Base-by-base conservation (phyloP, 1,140 invertebrate genomes). In the Aphis gossypii region DNA sequence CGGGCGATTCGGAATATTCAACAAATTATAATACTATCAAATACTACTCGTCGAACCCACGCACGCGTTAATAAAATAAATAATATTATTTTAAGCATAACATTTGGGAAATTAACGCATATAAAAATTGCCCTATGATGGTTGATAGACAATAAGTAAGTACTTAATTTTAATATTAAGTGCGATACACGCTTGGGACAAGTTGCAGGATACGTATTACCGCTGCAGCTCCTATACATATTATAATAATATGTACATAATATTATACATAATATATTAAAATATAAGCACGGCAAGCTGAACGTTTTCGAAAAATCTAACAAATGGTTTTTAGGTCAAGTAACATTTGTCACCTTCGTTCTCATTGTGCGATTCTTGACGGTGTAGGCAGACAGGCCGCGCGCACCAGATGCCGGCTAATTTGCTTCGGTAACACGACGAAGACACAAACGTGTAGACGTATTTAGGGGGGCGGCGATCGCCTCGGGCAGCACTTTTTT, bases 251-350 rank as follows among this genome's bases (percentile, higher is more conserved):
- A 68, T 68, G 30, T n/a, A 30, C 56, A 30, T 60, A 56, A 23
- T 11, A 46, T 46, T 11, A 46, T 56, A 23, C 0, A 46, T 46
- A 46, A 46, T 56, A 68, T 68, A n/a, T 68, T 68, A 68, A 76
- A 76, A 20, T n/a, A 76, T 76, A n/a, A n/a, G 18, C 14, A 76
- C 14, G 30, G 60, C 30, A 76, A 0, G n/a, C 30, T 18, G 60
- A 91, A 91, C 25, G 60, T 82, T 92, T 92, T 83, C 21, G 46
- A 82, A 83, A 83, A 92, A 14, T 92, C 44, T 8, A 92, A 82
- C 30, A 21, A 38, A 92, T 82, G 20, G 23, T 83, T 92, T 93
- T 93, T 93, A 84, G 92, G 92, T 93, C 92, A 93, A 86, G 46
- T 44, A 51, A 93, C 35, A 56, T 38, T 84, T 56, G 82, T 93